These are phyloP conservation scores for Orthochromis malagaraziensis DNA, from an alignment of 2,113 vertebrate genomes.

Conservation along the genomic window DNA sequence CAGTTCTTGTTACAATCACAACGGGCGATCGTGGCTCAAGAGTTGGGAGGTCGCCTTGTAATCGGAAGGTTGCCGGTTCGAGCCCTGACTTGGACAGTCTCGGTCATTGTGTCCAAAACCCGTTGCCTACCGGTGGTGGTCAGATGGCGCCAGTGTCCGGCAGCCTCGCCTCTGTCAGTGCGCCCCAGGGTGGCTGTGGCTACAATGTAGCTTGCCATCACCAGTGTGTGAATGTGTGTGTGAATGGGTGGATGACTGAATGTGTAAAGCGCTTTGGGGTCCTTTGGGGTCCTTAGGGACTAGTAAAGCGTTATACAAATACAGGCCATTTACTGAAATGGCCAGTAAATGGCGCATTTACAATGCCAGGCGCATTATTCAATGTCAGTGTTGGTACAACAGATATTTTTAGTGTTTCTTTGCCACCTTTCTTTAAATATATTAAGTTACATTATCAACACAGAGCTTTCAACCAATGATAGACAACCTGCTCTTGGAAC, in stretches of 20 bases:
- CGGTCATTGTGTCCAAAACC: neutral
- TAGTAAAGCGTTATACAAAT: neutral
- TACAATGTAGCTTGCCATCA: neutral
- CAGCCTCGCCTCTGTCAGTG: neutral
- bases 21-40: neutral
- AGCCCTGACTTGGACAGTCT: neutral
- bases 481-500: neutral
- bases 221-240: neutral
- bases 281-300: neutral
- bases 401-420: neutral
- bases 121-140: neutral
- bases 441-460: neutral
- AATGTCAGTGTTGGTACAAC: neutral
- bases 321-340: neutral
- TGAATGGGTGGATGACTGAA: neutral
- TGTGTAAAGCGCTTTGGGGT: neutral
- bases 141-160: neutral
- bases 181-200: neutral
- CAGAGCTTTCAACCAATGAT: neutral
- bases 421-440: neutral
- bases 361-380: neutral
- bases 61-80: neutral
- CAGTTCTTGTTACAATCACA: neutral
- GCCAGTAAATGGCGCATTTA: neutral
- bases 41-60: fast-evolving